Conservation (phyloP, 2,797 vertebrate species). For the Pipistrellus kuhlii region DNA sequence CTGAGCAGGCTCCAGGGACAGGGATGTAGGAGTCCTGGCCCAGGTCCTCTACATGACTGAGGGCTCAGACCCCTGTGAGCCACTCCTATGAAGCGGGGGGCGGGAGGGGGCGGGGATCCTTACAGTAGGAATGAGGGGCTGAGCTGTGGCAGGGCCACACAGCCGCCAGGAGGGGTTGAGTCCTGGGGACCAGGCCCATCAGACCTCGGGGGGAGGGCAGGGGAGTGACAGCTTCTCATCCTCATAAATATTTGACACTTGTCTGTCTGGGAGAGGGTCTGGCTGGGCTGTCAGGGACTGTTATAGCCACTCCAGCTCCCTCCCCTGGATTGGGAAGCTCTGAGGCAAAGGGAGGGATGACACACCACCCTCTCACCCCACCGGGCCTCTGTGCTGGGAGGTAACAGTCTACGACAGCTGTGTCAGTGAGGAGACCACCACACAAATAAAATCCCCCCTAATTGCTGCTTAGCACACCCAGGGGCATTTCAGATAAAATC, state of each 20-base stretch:
- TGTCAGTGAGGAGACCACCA: neutral
- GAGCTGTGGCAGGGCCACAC: neutral
- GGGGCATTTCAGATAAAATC: neutral
- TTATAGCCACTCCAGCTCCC: neutral
- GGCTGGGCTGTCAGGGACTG: slow-evolving; percentile 1
- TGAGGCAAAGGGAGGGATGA: neutral
- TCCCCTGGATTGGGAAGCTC: neutral
- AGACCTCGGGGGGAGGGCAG: neutral
- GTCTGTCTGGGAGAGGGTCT: slow-evolving; percentile 73
- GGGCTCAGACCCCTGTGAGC: neutral
- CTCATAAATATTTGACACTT: slow-evolving; percentile 72
- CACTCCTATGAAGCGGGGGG: neutral
- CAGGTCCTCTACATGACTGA: neutral
- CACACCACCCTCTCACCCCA: neutral
- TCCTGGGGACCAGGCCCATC: neutral
- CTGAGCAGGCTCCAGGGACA: neutral
- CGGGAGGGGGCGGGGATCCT: neutral
- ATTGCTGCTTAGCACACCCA: neutral
- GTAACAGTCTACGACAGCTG: neutral
- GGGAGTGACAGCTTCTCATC: neutral
- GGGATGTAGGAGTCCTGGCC: no score
- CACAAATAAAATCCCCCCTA: neutral
- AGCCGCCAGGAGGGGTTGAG: neutral
- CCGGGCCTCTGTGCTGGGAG: neutral
- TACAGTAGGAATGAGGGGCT: neutral